Percentiles rank a stretch among this genome's conserved stretches.
Conservation (phyloP, 2,888 invertebrate species). For the Hemistola chrysoprasaria region DNA sequence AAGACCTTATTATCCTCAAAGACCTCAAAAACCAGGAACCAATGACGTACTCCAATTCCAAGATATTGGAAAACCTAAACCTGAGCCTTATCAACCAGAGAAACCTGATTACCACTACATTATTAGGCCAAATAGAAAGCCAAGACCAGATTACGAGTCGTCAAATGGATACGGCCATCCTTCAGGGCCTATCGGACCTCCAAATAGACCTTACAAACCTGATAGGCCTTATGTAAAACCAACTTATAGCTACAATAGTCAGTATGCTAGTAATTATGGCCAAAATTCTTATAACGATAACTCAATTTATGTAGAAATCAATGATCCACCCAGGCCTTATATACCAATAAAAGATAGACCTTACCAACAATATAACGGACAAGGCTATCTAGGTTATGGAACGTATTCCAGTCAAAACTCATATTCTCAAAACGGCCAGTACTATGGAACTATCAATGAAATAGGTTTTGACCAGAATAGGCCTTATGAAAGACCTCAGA, state of each 20-base stretch:
- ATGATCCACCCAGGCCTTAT: slow-evolving; percentile 65
- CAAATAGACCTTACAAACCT: slow-evolving; percentile 45
- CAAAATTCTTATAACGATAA: slow-evolving; percentile 54
- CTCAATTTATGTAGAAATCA: slow-evolving; percentile 62
- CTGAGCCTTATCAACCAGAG: slow-evolving; percentile 46
- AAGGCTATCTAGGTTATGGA: slow-evolving; percentile 48
- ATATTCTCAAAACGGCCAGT: slow-evolving; percentile 40
- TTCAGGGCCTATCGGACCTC: slow-evolving; percentile 39
- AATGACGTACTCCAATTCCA: slow-evolving; percentile 59
- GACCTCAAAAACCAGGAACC: slow-evolving; percentile 18
- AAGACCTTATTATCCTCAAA: slow-evolving; percentile 8
- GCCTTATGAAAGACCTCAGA: slow-evolving; percentile 29
- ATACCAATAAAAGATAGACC: slow-evolving; percentile 43
- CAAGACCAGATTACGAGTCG: slow-evolving; percentile 35
- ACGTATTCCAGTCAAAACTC: slow-evolving; percentile 49
- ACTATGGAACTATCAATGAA: slow-evolving; percentile 36
- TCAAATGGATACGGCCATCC: slow-evolving; percentile 27
- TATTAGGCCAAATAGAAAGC: slow-evolving; percentile 60
- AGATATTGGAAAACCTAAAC: slow-evolving; percentile 33
- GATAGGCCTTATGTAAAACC: slow-evolving; percentile 36
- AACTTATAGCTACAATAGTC: slow-evolving; percentile 49
- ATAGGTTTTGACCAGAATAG: slow-evolving; percentile 30
- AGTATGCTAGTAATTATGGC: slow-evolving; percentile 60
- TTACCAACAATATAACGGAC: slow-evolving; percentile 34
- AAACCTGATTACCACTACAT: slow-evolving; percentile 63